Conservation (phyloP, 1,140 invertebrate genomes). For the Cotesia vestalis region DNA sequence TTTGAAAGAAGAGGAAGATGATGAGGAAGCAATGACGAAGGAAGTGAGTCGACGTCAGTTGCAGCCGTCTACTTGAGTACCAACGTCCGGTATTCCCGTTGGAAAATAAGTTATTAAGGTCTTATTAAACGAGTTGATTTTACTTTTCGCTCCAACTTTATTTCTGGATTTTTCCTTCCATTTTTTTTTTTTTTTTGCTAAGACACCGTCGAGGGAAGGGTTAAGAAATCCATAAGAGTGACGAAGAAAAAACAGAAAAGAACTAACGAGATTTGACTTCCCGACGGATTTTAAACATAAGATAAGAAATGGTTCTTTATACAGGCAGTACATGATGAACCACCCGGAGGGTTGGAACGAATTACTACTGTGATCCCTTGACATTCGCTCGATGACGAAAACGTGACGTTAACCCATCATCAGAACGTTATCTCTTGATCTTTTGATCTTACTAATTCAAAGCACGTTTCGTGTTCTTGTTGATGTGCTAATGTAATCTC, state of each 20-base stretch:
- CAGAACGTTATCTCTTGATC: constrained; percentile 28
- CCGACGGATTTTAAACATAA: constrained; percentile 28
- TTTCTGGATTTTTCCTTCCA: constrained; percentile 18
- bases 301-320: constrained; percentile 16
- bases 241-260: constrained; percentile 1
- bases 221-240: not conserved
- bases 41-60: constrained; percentile 48
- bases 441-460: constrained; percentile 10
- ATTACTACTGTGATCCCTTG: constrained; percentile 26
- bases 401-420: constrained; percentile 33
- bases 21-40: constrained; percentile 23
- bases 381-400: constrained; percentile 34
- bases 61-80: constrained; percentile 46
- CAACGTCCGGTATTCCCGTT: constrained; percentile 42
- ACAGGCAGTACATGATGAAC: too few species aligned
- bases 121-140: constrained; percentile 55
- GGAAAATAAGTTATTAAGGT: constrained; percentile 53
- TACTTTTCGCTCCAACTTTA: constrained; percentile 26
- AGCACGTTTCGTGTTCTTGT: constrained; percentile 11
- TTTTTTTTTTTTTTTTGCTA: constrained; percentile 28
- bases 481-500: not conserved
- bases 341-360: constrained; percentile 27
- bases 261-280: constrained; percentile 41
- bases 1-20: constrained; percentile 27
- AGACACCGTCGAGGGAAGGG: constrained; percentile 22